A percentile compares a stretch with the other conserved stretches of the same genome.
Conservation (phyloP, 2,888 invertebrate genomes). For the Tetragonisca angustula region DNA sequence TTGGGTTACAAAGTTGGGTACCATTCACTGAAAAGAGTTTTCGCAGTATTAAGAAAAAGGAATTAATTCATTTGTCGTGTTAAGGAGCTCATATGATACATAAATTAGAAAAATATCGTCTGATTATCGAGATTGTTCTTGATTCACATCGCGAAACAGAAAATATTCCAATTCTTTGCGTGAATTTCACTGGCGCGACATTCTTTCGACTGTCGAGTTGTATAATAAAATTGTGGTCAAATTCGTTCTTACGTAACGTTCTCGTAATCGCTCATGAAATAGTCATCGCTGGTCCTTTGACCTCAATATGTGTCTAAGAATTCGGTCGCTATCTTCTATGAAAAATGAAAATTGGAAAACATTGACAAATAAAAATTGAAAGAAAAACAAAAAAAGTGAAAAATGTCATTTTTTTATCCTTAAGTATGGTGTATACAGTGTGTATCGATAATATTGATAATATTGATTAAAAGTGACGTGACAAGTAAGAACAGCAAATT, state of each 20-base stretch:
- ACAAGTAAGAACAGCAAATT: neutral
- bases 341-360: neutral
- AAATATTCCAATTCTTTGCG: neutral
- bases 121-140: neutral
- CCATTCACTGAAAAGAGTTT: too few species aligned
- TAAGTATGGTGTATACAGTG: neutral
- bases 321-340: slow-evolving; percentile 2
- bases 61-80: too few species aligned
- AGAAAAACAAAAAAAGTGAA: neutral
- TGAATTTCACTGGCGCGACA: neutral
- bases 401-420: neutral
- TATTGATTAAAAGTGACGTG: neutral
- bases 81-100: too few species aligned
- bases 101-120: neutral
- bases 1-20: too few species aligned
- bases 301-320: neutral
- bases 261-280: slow-evolving; percentile 42
- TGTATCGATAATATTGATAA: neutral
- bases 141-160: slow-evolving; percentile 7
- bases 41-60: too few species aligned
- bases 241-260: slow-evolving; percentile 19
- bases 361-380: too few species aligned
- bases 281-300: neutral
- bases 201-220: slow-evolving; percentile 13
- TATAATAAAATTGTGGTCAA: slow-evolving; percentile 13